phyloP scores from a whole-genome alignment of 1,140 invertebrate species.

The Ceratoteleas bidentatus region DNA sequence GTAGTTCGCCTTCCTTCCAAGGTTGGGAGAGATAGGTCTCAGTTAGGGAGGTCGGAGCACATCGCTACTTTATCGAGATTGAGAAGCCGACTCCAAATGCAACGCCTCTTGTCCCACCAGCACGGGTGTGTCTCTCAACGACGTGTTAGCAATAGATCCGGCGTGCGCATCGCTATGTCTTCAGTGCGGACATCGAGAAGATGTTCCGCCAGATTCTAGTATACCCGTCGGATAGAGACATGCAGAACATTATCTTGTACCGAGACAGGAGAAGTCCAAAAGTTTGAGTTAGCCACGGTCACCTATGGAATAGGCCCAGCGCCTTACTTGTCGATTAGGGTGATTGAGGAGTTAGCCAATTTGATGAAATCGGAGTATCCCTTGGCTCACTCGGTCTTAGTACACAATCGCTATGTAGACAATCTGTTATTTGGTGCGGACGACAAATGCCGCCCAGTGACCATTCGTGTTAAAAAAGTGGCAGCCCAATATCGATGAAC shows the following conservation, averaged over 20 bases:
- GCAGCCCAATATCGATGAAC: no score
- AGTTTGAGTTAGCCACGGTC: no score
- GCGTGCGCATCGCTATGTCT: background rate
- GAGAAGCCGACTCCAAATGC: no score
- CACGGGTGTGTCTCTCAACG: background rate
- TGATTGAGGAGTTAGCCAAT: background rate
- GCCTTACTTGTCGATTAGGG: background rate
- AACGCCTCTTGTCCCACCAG: background rate
- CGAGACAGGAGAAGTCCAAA: no score
- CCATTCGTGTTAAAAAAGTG: no score
- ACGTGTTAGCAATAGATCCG: background rate
- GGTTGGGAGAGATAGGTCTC: no score
- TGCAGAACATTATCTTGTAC: background rate
- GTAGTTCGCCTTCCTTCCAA: no score
- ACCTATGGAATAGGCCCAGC: background rate
- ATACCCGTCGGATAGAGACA: background rate
- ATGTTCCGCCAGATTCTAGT: constrained; percentile 4
- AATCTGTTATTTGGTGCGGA: no score
- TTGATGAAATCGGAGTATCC: background rate
- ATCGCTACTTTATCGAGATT: no score
- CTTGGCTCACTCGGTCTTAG: background rate
- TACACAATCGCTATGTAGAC: background rate
- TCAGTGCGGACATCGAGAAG: constrained; percentile 2
- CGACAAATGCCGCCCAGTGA: no score
- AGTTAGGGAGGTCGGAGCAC: no score